These are phyloP conservation scores for Bombus balteatus DNA, from an alignment of 1,140 invertebrate genomes.

Conservation along the genomic window DNA sequence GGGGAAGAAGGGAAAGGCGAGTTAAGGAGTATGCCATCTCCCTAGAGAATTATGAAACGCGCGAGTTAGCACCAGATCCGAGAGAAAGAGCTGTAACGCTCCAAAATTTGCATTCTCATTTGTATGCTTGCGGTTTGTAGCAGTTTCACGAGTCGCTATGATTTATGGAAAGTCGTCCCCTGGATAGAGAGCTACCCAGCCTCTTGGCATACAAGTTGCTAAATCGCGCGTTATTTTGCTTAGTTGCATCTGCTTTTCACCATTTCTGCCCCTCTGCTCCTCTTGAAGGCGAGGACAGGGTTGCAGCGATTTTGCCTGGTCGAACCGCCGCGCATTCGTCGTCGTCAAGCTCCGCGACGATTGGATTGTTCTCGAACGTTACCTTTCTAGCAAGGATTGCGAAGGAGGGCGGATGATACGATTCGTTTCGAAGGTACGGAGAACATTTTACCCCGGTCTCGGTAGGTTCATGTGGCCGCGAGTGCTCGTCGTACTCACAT, in stretches of 20 bases:
- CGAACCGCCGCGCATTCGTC: too few species aligned
- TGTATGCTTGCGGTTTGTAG: slow-evolving; percentile 33
- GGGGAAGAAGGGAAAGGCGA: neutral
- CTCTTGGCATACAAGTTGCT: slow-evolving; percentile 42
- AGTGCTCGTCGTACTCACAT: neutral
- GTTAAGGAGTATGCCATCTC: neutral
- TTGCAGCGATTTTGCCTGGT: neutral
- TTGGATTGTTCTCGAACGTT: neutral
- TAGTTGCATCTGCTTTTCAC: neutral
- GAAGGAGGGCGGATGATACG: too few species aligned
- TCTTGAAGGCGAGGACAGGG: neutral
- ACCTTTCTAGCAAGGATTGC: neutral
- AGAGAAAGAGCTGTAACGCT: neutral
- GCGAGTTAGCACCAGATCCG: neutral
- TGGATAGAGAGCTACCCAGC: neutral
- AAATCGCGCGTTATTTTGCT: slow-evolving; percentile 21
- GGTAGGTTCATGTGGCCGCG: neutral
- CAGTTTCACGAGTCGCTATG: slow-evolving; percentile 40
- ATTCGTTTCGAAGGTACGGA: too few species aligned
- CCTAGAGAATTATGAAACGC: too few species aligned
- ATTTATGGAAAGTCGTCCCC: slow-evolving; percentile 55
- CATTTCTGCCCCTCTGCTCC: neutral
- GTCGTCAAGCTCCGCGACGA: neutral
- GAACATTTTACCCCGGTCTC: neutral
- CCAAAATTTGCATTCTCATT: slow-evolving; percentile 60